Evolutionary conservation across 2,113 vertebrate genomes (phyloP), one percentile per base, ranked within the genome.

Genomic region (Otus sunia): DNA sequence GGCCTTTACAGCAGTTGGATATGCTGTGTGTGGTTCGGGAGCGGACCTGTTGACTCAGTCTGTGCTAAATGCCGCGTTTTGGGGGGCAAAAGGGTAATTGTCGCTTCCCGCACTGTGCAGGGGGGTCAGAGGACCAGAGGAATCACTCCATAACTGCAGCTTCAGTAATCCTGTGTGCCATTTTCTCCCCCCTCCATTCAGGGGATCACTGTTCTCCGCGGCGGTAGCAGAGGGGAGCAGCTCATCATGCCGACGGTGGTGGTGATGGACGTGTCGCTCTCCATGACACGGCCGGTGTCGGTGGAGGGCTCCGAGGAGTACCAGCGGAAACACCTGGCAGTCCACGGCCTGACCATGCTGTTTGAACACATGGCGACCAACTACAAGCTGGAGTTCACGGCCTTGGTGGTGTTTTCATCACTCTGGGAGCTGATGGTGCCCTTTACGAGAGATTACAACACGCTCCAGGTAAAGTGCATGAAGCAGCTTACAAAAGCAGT

Each of bases 341-440:
- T 99, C 27, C 99, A 99, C 29, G 99, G 99, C 47, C 98, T 99
- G 16, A 99, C 99, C 3, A 99, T 99, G 99, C 97, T 99, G 27
- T 99, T 99, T 90, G 99, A 99, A 96, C 99, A 99, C 97, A 99
- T 99, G 99, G 99, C 99, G 5, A 99, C 99, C 68, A 99, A 99
- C 97, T 99, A 99, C 97, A 99, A 99, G 81, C 94, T 99, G 94
- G 99, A 99, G 96, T 99, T 99, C 93, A 99, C 99, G 0, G 97
- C 99, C 23, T 90, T 99, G 23, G 98, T 99, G 90, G 99, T 99
- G 22, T 99, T 99, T 52, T 99, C 99, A 0, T 99, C 99, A 0
- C 99, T 99, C 34, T 99, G 99, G 99, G 99, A 99, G 90, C 97
- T 99, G 25, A 97, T 99, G 98, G 99, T 99, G 80, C 99, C 99